These are phyloP conservation scores for Potorous gilbertii DNA, from an alignment of 2,797 vertebrate species.

Conservation along the genomic window DNA sequence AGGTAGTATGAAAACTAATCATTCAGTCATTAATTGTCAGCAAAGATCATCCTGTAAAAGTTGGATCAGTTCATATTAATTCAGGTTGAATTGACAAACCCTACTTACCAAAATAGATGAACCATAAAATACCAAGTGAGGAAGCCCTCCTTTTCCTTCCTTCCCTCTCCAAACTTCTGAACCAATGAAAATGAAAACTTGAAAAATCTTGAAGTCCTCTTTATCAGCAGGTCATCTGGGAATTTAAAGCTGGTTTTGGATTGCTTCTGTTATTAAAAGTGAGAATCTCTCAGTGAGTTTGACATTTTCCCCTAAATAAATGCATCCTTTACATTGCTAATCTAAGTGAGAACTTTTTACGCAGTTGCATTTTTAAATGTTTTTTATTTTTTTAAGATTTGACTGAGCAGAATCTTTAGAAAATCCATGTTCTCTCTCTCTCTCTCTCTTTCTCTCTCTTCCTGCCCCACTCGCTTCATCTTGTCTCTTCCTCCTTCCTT, in stretches of 20 bases:
- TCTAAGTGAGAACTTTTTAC: constrained; percentile 62
- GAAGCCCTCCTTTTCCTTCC: background rate
- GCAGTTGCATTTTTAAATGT: constrained; percentile 63
- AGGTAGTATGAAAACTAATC: constrained; percentile 35
- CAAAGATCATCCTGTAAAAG: constrained; percentile 73
- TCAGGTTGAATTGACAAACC: constrained; percentile 52
- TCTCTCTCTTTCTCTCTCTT: too few relatives aligned
- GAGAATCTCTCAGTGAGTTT: constrained; percentile 50
- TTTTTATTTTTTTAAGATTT: constrained; percentile 42
- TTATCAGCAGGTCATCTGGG: constrained; percentile 60
- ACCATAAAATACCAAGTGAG: background rate
- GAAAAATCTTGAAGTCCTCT: constrained; percentile 64
- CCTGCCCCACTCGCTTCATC: background rate
- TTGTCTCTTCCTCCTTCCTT: constrained; percentile 9
- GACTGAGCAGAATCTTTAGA: constrained; percentile 37
- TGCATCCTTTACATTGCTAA: constrained; percentile 64
- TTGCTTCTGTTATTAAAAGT: constrained; percentile 49
- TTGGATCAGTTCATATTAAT: constrained; percentile 58
- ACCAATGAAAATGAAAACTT: constrained; percentile 8
- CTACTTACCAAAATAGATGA: background rate
- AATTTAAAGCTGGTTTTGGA: constrained; percentile 62
- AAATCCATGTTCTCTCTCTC: constrained; percentile 2
- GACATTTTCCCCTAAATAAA: constrained; percentile 66
- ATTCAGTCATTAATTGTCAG: constrained; percentile 77
- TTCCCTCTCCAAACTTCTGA: background rate